A percentile compares a stretch with the other conserved stretches of the same genome.
phyloP scores from a whole-genome alignment of 2,888 invertebrate species.

The Drosophila monieri region DNA sequence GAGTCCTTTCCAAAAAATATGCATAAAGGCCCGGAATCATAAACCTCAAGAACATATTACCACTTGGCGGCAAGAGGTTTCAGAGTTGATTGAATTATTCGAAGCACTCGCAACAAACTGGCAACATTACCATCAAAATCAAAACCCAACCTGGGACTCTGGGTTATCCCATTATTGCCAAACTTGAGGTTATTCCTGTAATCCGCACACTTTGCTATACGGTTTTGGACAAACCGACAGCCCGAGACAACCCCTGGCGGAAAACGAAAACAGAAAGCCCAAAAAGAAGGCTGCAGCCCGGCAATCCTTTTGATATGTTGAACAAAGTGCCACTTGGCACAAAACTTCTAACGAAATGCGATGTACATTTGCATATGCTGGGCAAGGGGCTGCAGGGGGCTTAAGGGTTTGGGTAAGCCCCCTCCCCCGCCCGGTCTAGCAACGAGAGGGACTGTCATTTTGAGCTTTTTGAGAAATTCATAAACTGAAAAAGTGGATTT shows the following conservation, averaged over 20 bases:
- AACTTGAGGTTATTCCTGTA: slow-evolving; percentile 29
- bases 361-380: slow-evolving; percentile 66
- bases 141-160: slow-evolving; percentile 3
- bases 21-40: not conserved
- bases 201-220: slow-evolving; percentile 36
- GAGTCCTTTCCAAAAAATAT: not conserved
- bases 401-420: slow-evolving; percentile 7
- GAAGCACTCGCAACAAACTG: slow-evolving; percentile 21
- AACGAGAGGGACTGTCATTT: slow-evolving; percentile 66
- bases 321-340: slow-evolving; percentile 74
- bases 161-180: slow-evolving; percentile 26
- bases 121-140: slow-evolving; percentile 19
- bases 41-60: slow-evolving; percentile 26
- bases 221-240: slow-evolving; percentile 21
- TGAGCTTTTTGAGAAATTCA: slow-evolving; percentile 77
- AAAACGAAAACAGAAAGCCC: not conserved
- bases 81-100: slow-evolving; percentile 32
- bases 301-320: slow-evolving; percentile 74
- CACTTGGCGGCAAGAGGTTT: slow-evolving; percentile 14
- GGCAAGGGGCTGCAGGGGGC: not conserved
- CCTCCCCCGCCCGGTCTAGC: slow-evolving; percentile 12
- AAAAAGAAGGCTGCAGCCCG: slow-evolving; percentile 24
- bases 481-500: slow-evolving; percentile 79
- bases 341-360: slow-evolving; percentile 64
- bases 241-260: slow-evolving; percentile 19